Conservation (phyloP, 1,140 invertebrate genomes). For the Hyposmocoma kahamanoa region DNA sequence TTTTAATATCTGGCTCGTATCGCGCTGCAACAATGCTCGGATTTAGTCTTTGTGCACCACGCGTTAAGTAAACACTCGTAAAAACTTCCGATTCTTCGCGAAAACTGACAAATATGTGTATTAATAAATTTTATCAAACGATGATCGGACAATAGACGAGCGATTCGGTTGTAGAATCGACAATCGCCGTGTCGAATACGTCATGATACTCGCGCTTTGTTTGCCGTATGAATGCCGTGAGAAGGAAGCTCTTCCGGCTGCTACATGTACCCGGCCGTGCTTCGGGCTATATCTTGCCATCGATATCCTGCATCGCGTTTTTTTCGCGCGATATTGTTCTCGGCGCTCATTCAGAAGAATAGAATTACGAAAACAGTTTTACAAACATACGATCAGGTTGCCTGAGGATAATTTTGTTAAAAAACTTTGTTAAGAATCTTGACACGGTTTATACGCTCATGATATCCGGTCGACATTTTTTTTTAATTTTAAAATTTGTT, state of each 20-base stretch:
- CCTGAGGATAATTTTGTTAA: no score
- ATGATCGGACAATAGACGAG: constrained; percentile 33
- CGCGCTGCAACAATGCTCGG: constrained; percentile 44
- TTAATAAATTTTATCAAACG: constrained; percentile 70
- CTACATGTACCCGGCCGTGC: constrained; percentile 36
- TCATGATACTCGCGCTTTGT: constrained; percentile 53
- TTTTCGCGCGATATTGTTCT: background rate
- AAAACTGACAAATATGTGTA: constrained; percentile 32
- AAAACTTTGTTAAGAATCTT: no score
- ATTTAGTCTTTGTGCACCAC: constrained; percentile 43
- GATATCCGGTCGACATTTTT: no score
- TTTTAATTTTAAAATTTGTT: no score
- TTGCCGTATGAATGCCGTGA: constrained; percentile 48
- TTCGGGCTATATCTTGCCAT: constrained; percentile 48
- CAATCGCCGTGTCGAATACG: constrained; percentile 63
- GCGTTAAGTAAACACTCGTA: constrained; percentile 51
- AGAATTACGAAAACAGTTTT: no score
- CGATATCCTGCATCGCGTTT: background rate
- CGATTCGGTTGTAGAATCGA: constrained; percentile 44
- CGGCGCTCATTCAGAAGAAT: background rate
- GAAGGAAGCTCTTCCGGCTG: constrained; percentile 60
- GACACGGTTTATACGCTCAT: no score
- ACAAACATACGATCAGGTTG: no score
- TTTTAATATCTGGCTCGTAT: constrained; percentile 64
- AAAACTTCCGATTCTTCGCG: constrained; percentile 36